Base-by-base conservation (phyloP, 2,113 vertebrate genomes). In the Scartelaos histophorus region DNA sequence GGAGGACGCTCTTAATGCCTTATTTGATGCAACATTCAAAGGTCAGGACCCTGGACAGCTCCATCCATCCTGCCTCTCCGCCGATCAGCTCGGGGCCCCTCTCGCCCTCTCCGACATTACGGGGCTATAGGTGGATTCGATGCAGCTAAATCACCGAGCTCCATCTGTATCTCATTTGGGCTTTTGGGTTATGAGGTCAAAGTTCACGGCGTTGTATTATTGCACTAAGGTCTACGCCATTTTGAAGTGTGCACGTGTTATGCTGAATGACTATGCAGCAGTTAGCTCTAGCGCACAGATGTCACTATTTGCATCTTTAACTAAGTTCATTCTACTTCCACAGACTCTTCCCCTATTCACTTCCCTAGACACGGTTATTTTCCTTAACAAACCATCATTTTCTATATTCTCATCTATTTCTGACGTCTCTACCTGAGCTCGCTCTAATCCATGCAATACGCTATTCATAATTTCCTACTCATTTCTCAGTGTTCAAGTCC, bases 1-100 rank as follows among this genome's bases (percentile, higher is more conserved):
- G 58, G 25, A 56, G 60, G 34, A 64, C 21, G 54, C 74, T 70
- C 70, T 69, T 69, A 65, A 70, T 25, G 58, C 67, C 80, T 64
- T 38, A 4, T 38, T 75, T 13, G 57, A 45, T 73, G 49, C 1
- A 66, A 43, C 69, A 34, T 74, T 19, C 76, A 80, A 56, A 90
- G 87, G 80, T 85, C 89, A 87, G 76, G 67, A 84, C 86, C 84
- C 71, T 64, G 82, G 81, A 85, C 81, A 87, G 85, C 79, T 80
- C 82, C 70, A 67, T 68, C 79, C 56, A 64, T 57, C n/a, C 51
- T 2, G 53, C 51, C 71, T 76, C 70, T 65, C 58, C 35, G 66
- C 74, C 79, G 81, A 87, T 87, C 77, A 68, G 77, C 76, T 80
- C 66, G 69, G 62, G 43, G 51, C 21, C 43, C 24, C 70, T 66